Evolutionary conservation across 2,888 invertebrate species (phyloP), one percentile per base, ranked within the genome.

Genomic region (Julus scanicus): DNA sequence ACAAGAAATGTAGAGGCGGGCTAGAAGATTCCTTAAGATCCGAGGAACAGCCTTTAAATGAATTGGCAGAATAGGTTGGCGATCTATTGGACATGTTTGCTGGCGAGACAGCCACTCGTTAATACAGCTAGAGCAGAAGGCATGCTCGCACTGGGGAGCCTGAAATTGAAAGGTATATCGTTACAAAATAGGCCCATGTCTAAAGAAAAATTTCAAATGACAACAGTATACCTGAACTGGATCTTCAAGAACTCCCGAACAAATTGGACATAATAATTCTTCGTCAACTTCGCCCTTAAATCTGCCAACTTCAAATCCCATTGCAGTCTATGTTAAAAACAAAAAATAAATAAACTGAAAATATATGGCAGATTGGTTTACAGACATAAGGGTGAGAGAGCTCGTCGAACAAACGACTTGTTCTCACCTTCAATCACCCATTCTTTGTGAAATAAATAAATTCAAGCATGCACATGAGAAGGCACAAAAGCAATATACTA

Each of bases 211-310:
- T 40, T 83, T 88, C 15, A 39, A n/a, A 83, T 5, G 37, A 83
- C 83, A 17, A 39, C 2, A 83, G n/a, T 48, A 37, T 93, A 97
- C 97, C 95, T 98, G 98, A 89, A 98, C 93, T 84, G 98, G 98
- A 92, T 98, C 98, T 92, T 98, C 98, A 88, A 99, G 93, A 90
- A 99, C 98, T 90, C 97, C 97, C 90, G 97, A 97, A 93, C 98
- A 99, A 93, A 99, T 98, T 90, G 98, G 97, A 92, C 98, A 99
- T 91, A 98, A 95, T 89, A 99, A 94, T 94, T 99, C 99, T 94
- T 98, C 98, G 93, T 99, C 98, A 90, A 99, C 98, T 92, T 97
- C 97, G 91, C 97, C 97, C 93, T 97, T 96, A 94, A 99, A 98
- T 92, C 98, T 95, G 93, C 95, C 95, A 91, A 97, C 94, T 93